Evolutionary conservation across 2,888 invertebrate genomes (phyloP).

Genomic region (Sycophila texana): DNA sequence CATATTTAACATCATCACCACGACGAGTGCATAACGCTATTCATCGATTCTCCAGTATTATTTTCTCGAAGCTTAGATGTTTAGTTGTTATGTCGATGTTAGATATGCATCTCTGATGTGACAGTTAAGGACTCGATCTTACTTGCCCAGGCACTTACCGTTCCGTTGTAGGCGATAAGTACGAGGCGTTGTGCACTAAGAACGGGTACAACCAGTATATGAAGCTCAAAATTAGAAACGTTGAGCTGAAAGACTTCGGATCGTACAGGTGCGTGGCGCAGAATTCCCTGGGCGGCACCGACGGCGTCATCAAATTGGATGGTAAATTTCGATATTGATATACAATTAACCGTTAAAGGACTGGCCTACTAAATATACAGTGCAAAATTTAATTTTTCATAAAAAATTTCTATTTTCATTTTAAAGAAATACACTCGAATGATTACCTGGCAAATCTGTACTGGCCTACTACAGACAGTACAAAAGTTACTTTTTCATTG

Average conservation of each 20-base stretch:
- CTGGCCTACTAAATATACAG: no score
- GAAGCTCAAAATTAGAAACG: constrained; percentile 91
- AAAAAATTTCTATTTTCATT: no score
- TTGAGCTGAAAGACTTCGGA: constrained; percentile 88
- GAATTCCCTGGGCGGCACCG: constrained; percentile 93
- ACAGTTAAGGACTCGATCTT: constrained; percentile 51
- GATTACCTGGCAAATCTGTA: no score
- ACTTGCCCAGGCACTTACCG: constrained; percentile 69
- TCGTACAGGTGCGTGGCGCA: constrained; percentile 94
- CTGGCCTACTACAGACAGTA: no score
- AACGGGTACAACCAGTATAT: constrained; percentile 93
- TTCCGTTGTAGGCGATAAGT: constrained; percentile 86
- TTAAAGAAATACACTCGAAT: no score
- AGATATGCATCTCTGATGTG: constrained; percentile 13
- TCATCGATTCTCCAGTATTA: background rate
- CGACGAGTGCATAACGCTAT: no score
- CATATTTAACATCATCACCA: background rate
- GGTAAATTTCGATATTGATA: constrained; percentile 77
- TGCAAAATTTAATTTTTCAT: no score
- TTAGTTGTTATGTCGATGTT: constrained; percentile 26
- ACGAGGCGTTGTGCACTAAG: constrained; percentile 88
- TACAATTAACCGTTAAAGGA: no score
- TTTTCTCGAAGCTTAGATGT: background rate
- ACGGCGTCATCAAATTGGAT: constrained; percentile 92
- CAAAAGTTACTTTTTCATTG: no score